phyloP scores from a whole-genome alignment of 2,113 vertebrate species.

The Antechinus stuartii region DNA sequence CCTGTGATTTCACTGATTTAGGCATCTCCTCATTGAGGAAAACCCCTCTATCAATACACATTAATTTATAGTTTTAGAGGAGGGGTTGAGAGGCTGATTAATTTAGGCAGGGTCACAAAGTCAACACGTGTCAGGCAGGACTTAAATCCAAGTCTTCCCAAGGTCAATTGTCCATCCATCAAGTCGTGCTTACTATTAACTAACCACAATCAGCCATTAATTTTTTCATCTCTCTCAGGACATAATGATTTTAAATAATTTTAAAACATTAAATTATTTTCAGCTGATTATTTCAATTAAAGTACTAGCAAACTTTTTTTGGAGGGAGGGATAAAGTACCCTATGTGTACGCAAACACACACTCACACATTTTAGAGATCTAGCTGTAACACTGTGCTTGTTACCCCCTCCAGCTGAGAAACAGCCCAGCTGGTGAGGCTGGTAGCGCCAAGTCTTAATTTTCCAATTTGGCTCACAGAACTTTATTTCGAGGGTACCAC shows the following conservation, averaged over 20 bases:
- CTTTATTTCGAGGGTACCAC: background rate
- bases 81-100: background rate
- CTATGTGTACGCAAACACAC: conserved; percentile 5
- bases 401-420: conserved; percentile 32
- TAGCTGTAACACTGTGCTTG: conserved; percentile 27
- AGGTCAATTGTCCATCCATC: background rate
- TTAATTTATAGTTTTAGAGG: background rate
- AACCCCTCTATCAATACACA: background rate
- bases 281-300: background rate
- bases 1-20: background rate
- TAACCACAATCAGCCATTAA: background rate
- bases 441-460: background rate
- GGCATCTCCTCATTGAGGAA: background rate
- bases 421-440: background rate
- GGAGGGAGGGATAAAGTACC: background rate
- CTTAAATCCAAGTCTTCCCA: background rate
- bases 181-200: background rate
- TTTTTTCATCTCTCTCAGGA: background rate
- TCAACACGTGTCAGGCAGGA: background rate
- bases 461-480: background rate
- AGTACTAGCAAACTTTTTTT: background rate
- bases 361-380: background rate
- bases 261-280: background rate
- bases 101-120: background rate
- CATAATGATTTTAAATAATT: background rate